phyloP scores from a whole-genome alignment of 2,888 invertebrate genomes.

The Epirrhoe alternata region DNA sequence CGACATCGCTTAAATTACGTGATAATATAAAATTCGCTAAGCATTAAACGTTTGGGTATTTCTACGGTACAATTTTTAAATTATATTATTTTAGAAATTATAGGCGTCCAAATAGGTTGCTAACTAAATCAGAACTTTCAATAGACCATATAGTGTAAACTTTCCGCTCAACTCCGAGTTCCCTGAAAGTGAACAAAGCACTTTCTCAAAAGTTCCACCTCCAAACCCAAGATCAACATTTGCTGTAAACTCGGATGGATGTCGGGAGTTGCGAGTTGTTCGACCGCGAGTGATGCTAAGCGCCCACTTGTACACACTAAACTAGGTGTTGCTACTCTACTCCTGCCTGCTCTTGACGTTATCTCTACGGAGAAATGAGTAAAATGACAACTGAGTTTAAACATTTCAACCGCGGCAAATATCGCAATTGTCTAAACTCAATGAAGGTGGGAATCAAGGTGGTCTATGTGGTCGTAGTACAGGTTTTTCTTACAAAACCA shows the following conservation, averaged over 20 bases:
- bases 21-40: no score
- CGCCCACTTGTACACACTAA: not conserved
- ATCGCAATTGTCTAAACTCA: no score
- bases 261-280: conserved; percentile 23
- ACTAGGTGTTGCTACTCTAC: not conserved
- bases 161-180: not conserved
- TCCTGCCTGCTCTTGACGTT: no score
- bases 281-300: not conserved
- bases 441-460: no score
- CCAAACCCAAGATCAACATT: conserved; percentile 24
- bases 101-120: not conserved
- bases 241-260: conserved; percentile 19
- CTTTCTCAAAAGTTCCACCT: conserved; percentile 19
- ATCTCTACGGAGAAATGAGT: no score
- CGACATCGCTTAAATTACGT: no score
- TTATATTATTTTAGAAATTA: not conserved
- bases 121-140: not conserved
- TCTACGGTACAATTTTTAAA: no score
- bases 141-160: not conserved
- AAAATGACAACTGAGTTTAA: no score
- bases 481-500: no score
- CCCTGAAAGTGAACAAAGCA: conserved; percentile 13
- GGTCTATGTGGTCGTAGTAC: no score
- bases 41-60: no score
- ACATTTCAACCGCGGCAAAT: no score